A percentile compares a stretch with the other conserved stretches of the same genome.
Evolutionary conservation across 2,797 vertebrate species (phyloP).

Genomic region (Falco berigora): DNA sequence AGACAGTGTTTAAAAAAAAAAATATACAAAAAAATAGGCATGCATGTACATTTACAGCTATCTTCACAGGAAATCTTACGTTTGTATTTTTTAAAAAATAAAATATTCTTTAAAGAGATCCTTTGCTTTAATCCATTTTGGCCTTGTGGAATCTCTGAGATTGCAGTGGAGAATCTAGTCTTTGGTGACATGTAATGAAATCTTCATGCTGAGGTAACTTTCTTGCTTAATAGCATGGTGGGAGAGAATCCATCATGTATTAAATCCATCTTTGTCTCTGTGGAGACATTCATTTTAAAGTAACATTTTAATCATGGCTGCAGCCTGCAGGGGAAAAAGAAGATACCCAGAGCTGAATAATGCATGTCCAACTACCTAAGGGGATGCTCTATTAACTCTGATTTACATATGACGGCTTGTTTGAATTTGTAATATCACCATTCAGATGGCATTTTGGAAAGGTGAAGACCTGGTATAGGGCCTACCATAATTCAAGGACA

Average conservation of each 20-base stretch:
- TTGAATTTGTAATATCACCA: constrained; percentile 33
- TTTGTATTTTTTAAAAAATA: not conserved
- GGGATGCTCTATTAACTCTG: constrained; percentile 52
- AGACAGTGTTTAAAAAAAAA: not conserved
- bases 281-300: constrained; percentile 53
- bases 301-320: constrained; percentile 56
- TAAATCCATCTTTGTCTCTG: constrained; percentile 56
- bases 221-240: constrained; percentile 16
- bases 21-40: not conserved
- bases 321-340: constrained; percentile 34
- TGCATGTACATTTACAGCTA: not conserved
- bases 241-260: constrained; percentile 41
- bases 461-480: not conserved
- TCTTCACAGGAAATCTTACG: not conserved
- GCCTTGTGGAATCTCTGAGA: not conserved
- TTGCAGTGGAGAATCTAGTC: not conserved
- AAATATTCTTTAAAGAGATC: not conserved
- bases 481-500: not conserved
- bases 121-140: not conserved
- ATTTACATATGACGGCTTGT: constrained; percentile 52
- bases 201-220: constrained; percentile 48
- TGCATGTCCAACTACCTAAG: constrained; percentile 33
- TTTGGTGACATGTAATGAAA: constrained; percentile 20
- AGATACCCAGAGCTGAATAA: constrained; percentile 47
- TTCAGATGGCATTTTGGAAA: constrained; percentile 23